Base-by-base conservation (phyloP, 2,888 invertebrate species). In the Cerceris rybyensis region DNA sequence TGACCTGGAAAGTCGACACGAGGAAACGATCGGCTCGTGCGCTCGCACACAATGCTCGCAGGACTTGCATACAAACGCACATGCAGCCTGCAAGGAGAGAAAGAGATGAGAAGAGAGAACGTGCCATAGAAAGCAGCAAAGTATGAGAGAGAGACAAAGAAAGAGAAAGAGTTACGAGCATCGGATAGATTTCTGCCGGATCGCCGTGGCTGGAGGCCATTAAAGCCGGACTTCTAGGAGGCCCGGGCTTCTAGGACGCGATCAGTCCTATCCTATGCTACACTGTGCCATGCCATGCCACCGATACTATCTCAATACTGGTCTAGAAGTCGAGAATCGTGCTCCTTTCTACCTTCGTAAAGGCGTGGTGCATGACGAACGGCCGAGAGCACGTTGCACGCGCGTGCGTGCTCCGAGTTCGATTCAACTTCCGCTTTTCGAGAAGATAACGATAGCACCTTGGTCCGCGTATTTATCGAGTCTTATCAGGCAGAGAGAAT, bases 321-420 rank as follows among this genome's bases (percentile, higher is more conserved):
- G 73, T 74, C 70, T 54, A 72, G 65, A 65, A 66, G 54, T 39
- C 60, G 50, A 64, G 43, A 66, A 71, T 59, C 78, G 73, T 70
- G 82, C 68, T 69, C 69, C 73, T 77, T 80, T 78, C 70, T 28
- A 28, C 28, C 60, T 63, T 64, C 42, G 60, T n/a, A 78, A 75
- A 82, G 84, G 84, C 76, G 84, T 84, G 84, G 84, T 81, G 63
- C 84, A 71, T 46, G 80, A 66, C 68, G 61, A 73, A 61, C 57
- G 60, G 57, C 72, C 67, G 66, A 73, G 70, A 76, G 61, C 50
- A 43, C 46, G 58, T 42, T 70, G 75, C 82, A 77, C 77, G 80
- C 80, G 82, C 82, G 80, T 82, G 54, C 43, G 60, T 43, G 61
- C 69, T 60, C 55, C 63, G 41, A 42, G 52, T 7, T 60, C 68